These are phyloP conservation scores for Erpornis zantholeuca DNA, from an alignment of 2,113 vertebrate species.

Conservation along the genomic window DNA sequence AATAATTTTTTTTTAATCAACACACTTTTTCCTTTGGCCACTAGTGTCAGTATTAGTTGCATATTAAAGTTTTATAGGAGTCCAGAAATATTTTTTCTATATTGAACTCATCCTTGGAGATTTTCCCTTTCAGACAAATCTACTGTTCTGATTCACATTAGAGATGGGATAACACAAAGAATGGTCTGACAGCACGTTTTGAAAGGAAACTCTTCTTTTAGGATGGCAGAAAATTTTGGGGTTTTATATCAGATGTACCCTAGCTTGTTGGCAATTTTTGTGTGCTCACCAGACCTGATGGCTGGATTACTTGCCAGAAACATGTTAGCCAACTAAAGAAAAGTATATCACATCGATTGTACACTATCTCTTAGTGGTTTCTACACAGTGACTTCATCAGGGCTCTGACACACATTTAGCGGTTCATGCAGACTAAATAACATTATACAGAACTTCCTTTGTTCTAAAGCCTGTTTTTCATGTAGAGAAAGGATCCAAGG, in stretches of 20 bases:
- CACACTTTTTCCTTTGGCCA: neutral
- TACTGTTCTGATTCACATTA: neutral
- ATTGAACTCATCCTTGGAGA: neutral
- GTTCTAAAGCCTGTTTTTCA: slow-evolving; percentile 35
- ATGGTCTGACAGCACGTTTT: neutral
- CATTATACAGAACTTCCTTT: slow-evolving; percentile 61
- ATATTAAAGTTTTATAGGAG: neutral
- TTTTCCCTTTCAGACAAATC: neutral
- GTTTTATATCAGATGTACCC: neutral
- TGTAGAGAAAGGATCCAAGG: neutral
- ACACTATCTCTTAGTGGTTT: neutral
- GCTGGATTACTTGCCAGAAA: neutral
- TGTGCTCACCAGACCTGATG: neutral
- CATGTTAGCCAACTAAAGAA: neutral
- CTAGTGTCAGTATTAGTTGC: neutral
- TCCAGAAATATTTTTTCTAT: neutral
- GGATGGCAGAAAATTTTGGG: neutral
- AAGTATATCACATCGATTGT: neutral
- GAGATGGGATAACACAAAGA: neutral
- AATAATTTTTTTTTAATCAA: neutral
- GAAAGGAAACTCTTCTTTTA: neutral
- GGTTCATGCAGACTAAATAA: slow-evolving; percentile 48
- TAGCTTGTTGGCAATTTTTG: neutral
- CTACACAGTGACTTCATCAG: slow-evolving; percentile 42
- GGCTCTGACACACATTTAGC: slow-evolving; percentile 30